Evolutionary conservation across 2,113 vertebrate species (phyloP), one percentile per base, ranked within the genome.

Genomic region (Marmota monax): DNA sequence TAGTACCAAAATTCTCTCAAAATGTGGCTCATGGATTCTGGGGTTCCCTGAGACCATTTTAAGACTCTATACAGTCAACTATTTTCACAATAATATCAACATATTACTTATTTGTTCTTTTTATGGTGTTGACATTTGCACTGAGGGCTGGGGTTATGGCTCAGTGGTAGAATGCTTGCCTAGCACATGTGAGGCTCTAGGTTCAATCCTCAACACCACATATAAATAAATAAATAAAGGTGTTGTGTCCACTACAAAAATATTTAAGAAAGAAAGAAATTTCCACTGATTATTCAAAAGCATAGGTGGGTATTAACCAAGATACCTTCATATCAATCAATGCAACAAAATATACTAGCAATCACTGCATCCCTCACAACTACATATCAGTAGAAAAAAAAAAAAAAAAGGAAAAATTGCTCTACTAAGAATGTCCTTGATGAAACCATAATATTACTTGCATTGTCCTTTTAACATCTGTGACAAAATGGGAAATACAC

Each of bases 81-180:
- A 67, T 42, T 79, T 92, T 32, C 16, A 48, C 14, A 61, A 27
- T 67, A 80, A 87, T 5, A 58, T 1, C 32, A n/a, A 58, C 9
- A 63, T 23, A 84, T 45, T 80, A 82, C 20, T 80, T 48, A 72
- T 78, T 92, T 79, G 32, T 45, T 88, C 63, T 91, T 88, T 88
- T 78, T 77, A 42, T 3, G 29, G 39, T 39, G 39, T 25, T 93
- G 51, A 39, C 32, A 72, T 78, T 29, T 95, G 23, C 4, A 83
- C 9, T 74, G 74, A 90, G 45, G 45, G 45, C 45, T 45, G 45
- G 45, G 45, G 45, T 45, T 45, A 45, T 45, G 45, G 45, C 7
- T 45, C 45, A 45, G 45, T 45, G 45, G 45, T 45, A 45, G 7
- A 45, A 45, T 45, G 45, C 45, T 45, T 45, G 45, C 45, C 45